phyloP scores from a whole-genome alignment of 1,140 invertebrate species.

The Saccostrea cuccullata region DNA sequence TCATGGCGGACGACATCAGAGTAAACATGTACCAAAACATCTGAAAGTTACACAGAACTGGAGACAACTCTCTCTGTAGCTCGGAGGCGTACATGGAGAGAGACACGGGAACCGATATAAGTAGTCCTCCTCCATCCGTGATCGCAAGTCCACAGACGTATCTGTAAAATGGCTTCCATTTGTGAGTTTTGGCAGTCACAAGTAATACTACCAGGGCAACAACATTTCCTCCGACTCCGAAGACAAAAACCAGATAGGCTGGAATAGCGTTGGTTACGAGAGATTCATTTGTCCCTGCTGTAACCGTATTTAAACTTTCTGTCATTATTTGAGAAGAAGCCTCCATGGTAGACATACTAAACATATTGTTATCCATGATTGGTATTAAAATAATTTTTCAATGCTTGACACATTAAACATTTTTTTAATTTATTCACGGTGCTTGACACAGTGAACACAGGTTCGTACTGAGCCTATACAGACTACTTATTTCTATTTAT shows the following conservation, averaged over 20 bases:
- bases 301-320: not conserved
- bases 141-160: slow-evolving; percentile 66
- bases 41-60: slow-evolving; percentile 58
- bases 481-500: too few relatives aligned
- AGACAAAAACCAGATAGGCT: slow-evolving; percentile 50
- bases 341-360: not conserved
- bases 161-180: slow-evolving; percentile 66
- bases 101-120: slow-evolving; percentile 66
- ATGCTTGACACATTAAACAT: too few relatives aligned
- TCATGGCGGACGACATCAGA: slow-evolving; percentile 60
- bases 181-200: slow-evolving; percentile 59
- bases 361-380: not conserved
- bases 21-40: slow-evolving; percentile 9
- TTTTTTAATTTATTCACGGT: too few relatives aligned
- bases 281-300: not conserved
- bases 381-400: not conserved
- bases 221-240: slow-evolving; percentile 67
- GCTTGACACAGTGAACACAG: too few relatives aligned
- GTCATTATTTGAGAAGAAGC: not conserved
- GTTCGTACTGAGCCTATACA: too few relatives aligned
- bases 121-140: slow-evolving; percentile 69
- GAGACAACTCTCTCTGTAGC: slow-evolving; percentile 62
- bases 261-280: not conserved
- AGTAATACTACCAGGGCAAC: slow-evolving; percentile 62
- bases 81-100: slow-evolving; percentile 65